phyloP scores from a whole-genome alignment of 2,797 vertebrate species.

The Lepidocolaptes lacrymiger region DNA sequence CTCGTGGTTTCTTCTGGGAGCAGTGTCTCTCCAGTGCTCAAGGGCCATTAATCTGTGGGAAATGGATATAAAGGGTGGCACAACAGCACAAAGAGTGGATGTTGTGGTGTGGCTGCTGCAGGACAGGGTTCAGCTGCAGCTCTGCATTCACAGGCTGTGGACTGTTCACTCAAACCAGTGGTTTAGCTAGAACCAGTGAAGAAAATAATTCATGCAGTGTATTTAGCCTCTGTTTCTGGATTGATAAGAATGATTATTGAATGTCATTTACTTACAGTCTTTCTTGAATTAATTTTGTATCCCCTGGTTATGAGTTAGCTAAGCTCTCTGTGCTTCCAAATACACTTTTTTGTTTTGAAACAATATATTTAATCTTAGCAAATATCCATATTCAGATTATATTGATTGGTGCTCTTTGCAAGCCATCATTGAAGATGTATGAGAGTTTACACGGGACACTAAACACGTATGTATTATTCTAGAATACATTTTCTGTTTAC shows the following conservation, averaged over 20 bases:
- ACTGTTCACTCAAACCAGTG: background rate
- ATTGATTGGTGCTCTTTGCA: background rate
- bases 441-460: background rate
- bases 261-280: background rate
- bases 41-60: background rate
- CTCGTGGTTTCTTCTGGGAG: background rate
- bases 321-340: background rate
- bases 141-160: background rate
- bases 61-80: background rate
- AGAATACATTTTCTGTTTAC: background rate
- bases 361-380: background rate
- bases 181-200: background rate
- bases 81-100: background rate
- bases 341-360: background rate
- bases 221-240: background rate
- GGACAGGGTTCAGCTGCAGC: background rate
- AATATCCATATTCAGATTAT: background rate
- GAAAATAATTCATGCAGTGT: background rate
- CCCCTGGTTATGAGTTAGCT: background rate
- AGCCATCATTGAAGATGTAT: background rate
- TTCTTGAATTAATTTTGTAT: background rate
- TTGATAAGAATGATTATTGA: slow-evolving; percentile 3
- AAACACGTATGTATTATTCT: background rate
- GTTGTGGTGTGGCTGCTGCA: background rate
- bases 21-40: background rate